Conservation (phyloP, 2,113 vertebrate species). For the Tor tambroides region DNA sequence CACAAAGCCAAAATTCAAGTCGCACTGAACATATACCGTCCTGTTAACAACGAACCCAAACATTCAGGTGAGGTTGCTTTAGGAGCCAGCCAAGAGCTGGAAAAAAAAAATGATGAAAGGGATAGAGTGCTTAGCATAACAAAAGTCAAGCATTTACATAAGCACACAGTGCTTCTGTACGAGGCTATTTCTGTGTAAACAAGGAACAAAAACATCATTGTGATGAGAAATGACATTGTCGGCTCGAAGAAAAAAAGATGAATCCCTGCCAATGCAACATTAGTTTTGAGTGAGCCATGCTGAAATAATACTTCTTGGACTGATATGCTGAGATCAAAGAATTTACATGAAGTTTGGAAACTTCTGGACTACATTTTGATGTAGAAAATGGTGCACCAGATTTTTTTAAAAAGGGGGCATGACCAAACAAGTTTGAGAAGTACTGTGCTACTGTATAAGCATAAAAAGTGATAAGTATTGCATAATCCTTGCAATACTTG, state of each 20-base stretch:
- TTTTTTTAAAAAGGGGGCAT: too few species aligned
- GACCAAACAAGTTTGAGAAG: too few species aligned
- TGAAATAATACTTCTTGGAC: not conserved
- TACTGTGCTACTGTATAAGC: not conserved
- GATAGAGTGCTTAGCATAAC: slow-evolving; percentile 49
- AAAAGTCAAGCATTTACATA: slow-evolving; percentile 57
- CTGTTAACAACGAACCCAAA: slow-evolving; percentile 20
- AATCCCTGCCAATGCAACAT: not conserved
- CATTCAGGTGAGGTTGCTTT: slow-evolving; percentile 41
- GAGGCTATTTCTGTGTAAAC: slow-evolving; percentile 47
- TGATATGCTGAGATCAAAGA: not conserved
- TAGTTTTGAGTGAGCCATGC: not conserved
- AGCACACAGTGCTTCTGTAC: slow-evolving; percentile 36
- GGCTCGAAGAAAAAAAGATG: slow-evolving; percentile 12
- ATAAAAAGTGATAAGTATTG: not conserved
- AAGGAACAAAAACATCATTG: slow-evolving; percentile 40
- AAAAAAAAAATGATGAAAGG: slow-evolving; percentile 42
- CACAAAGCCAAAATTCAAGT: slow-evolving; percentile 4
- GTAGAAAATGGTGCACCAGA: too few species aligned
- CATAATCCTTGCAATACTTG: too few species aligned
- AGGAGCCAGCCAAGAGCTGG: slow-evolving; percentile 32
- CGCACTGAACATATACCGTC: slow-evolving; percentile 6
- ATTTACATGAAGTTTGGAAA: not conserved
- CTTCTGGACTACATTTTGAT: not conserved
- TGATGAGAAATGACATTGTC: slow-evolving; percentile 26